Percentiles rank a stretch among this genome's conserved stretches.
Conservation (phyloP, 2,113 vertebrate species). For the Cromileptes altivelis region DNA sequence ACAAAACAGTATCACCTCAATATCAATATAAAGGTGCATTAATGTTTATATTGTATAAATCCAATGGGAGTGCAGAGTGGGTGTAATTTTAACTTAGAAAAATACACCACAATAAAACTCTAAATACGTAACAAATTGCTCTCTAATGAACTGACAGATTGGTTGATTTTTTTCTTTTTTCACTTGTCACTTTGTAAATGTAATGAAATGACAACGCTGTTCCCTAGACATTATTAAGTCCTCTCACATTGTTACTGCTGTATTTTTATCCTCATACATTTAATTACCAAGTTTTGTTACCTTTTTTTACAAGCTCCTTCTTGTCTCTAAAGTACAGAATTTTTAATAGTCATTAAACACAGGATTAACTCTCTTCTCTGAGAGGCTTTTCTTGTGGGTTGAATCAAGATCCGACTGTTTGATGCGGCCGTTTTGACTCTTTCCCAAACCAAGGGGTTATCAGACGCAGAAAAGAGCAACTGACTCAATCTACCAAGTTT, state of each 20-base stretch:
- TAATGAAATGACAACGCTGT: slow-evolving; percentile 12
- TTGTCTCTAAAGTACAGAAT: slow-evolving; percentile 46
- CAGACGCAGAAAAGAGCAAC: slow-evolving; percentile 56
- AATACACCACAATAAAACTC: slow-evolving; percentile 29
- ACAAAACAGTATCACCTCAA: slow-evolving; percentile 33
- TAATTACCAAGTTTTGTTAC: slow-evolving; percentile 49
- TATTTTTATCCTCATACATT: slow-evolving; percentile 54
- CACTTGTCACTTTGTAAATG: slow-evolving; percentile 22
- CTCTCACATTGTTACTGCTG: slow-evolving; percentile 5
- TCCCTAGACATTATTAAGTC: slow-evolving; percentile 16
- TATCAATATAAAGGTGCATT: slow-evolving; percentile 56
- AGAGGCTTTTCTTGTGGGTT: slow-evolving; percentile 30
- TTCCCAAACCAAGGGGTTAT: slow-evolving; percentile 67
- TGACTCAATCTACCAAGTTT: slow-evolving; percentile 72
- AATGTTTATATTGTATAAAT: slow-evolving; percentile 45
- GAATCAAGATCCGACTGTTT: slow-evolving; percentile 43
- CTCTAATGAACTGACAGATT: slow-evolving; percentile 50
- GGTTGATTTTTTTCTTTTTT: slow-evolving; percentile 25
- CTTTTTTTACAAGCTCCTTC: slow-evolving; percentile 12
- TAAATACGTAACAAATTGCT: slow-evolving; percentile 5
- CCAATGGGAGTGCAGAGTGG: slow-evolving; percentile 5
- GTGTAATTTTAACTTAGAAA: slow-evolving; percentile 40
- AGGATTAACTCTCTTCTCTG: slow-evolving; percentile 54
- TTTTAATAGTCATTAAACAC: slow-evolving; percentile 66
- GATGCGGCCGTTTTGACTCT: slow-evolving; percentile 46